phyloP scores from a whole-genome alignment of 2,113 vertebrate genomes.

The Cryptomyrus ogoouensis region DNA sequence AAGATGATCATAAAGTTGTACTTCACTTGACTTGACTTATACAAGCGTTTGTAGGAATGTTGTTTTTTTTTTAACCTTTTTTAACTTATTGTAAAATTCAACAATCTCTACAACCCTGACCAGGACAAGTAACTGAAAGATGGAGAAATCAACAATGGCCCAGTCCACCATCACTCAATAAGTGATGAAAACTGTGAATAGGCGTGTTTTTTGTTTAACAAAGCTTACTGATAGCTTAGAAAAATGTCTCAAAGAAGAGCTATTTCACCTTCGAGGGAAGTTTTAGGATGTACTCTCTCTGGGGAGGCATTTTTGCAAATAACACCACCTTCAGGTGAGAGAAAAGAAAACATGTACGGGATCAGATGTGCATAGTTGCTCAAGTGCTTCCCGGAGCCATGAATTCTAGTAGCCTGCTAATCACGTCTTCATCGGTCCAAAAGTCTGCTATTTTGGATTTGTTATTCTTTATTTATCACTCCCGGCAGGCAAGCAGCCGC shows the following conservation, averaged over 20 bases:
- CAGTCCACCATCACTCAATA: background rate
- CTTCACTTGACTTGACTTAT: background rate
- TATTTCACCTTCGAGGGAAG: background rate
- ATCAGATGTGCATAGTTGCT: background rate
- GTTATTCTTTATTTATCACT: conserved; percentile 41
- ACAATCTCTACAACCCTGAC: background rate
- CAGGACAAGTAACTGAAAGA: background rate
- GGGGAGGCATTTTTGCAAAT: background rate
- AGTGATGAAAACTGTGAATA: background rate
- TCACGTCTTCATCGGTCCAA: conserved; percentile 45
- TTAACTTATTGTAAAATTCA: background rate
- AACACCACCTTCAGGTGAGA: background rate
- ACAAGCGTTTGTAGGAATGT: background rate
- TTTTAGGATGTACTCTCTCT: background rate
- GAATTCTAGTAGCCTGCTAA: conserved; percentile 37
- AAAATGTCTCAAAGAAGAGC: background rate
- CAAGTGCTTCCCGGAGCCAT: conserved; percentile 3
- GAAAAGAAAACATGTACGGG: background rate
- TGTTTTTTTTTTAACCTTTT: background rate
- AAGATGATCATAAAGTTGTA: background rate
- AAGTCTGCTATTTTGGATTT: conserved; percentile 42
- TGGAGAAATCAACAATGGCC: background rate
- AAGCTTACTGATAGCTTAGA: background rate
- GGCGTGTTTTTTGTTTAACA: background rate
- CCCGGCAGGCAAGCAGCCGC: conserved; percentile 42